Conservation (phyloP, 2,888 invertebrate species). For the Acanthosoma haemorrhoidale region DNA sequence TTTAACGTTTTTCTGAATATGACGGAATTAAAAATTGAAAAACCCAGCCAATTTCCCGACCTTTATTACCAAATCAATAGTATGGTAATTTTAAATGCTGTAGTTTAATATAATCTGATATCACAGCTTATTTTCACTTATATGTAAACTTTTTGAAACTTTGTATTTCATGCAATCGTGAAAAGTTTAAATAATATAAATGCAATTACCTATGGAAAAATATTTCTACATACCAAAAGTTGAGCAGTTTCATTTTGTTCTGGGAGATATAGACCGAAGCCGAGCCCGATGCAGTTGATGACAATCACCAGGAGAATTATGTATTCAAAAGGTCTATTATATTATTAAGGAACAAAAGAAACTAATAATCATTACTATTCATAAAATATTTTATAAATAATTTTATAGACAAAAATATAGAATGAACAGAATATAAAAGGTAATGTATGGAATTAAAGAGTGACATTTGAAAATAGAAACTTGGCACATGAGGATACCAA, state of each 20-base stretch:
- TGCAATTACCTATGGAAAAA: neutral
- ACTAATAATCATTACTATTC: neutral
- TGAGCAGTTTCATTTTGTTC: conserved; percentile 33
- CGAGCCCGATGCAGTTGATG: conserved; percentile 36
- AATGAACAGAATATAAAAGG: too few relatives aligned
- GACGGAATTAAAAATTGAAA: too few relatives aligned
- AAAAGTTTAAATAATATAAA: neutral
- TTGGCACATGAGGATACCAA: too few relatives aligned
- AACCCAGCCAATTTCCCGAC: too few relatives aligned
- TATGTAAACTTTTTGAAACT: too few relatives aligned
- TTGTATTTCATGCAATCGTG: neutral
- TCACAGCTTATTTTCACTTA: too few relatives aligned
- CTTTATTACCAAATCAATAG: too few relatives aligned
- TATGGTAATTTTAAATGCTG: too few relatives aligned
- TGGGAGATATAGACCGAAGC: conserved; percentile 36
- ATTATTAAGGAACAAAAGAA: conserved; percentile 13
- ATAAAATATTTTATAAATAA: neutral
- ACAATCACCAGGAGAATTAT: conserved; percentile 36
- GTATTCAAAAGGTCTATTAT: conserved; percentile 36
- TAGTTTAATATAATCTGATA: too few relatives aligned
- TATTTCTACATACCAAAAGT: conserved; percentile 26
- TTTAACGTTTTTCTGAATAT: too few relatives aligned
- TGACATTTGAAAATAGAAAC: too few relatives aligned
- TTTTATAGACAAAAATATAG: neutral
- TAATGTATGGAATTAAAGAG: too few relatives aligned